Conservation (phyloP, 2,888 invertebrate genomes). For the Zaprionus lineosus region DNA sequence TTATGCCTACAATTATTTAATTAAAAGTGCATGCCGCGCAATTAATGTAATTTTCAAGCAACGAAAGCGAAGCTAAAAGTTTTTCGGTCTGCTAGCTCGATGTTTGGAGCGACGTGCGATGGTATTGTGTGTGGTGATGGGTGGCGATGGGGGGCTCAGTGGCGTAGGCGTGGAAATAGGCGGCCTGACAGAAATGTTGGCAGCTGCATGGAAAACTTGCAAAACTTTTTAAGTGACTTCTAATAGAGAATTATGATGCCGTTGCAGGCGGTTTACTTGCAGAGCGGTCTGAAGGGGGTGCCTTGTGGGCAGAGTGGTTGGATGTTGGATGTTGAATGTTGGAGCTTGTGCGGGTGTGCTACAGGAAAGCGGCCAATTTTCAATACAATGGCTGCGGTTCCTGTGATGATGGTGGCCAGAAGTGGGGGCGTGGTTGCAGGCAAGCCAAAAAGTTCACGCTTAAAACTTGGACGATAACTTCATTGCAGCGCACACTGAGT, state of each 20-base stretch:
- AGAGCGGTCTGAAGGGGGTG: neutral
- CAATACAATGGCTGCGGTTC: conserved; percentile 56
- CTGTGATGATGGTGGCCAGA: neutral
- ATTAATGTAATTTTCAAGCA: conserved; percentile 61
- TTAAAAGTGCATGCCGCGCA: conserved; percentile 65
- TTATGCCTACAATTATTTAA: conserved; percentile 71
- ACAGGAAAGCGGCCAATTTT: conserved; percentile 59
- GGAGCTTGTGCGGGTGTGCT: no score
- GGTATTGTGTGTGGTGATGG: neutral
- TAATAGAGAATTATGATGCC: conserved; percentile 76
- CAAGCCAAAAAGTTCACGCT: conserved; percentile 70
- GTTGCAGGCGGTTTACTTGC: conserved; percentile 34
- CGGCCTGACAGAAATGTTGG: conserved; percentile 74
- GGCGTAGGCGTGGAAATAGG: conserved; percentile 45
- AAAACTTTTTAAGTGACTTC: conserved; percentile 74
- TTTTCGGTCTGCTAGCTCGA: conserved; percentile 38
- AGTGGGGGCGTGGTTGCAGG: conserved; percentile 43
- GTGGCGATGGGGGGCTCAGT: neutral
- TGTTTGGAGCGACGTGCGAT: conserved; percentile 3
- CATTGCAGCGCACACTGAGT: conserved; percentile 57
- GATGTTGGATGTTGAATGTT: conserved; percentile 25
- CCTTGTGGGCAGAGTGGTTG: no score
- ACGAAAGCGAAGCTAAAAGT: conserved; percentile 50
- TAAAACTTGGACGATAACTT: conserved; percentile 77
- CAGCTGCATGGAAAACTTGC: conserved; percentile 76